Evolutionary conservation across 2,888 invertebrate genomes (phyloP), one percentile per base, ranked within the genome.

Genomic region (Apamea monoglypha): DNA sequence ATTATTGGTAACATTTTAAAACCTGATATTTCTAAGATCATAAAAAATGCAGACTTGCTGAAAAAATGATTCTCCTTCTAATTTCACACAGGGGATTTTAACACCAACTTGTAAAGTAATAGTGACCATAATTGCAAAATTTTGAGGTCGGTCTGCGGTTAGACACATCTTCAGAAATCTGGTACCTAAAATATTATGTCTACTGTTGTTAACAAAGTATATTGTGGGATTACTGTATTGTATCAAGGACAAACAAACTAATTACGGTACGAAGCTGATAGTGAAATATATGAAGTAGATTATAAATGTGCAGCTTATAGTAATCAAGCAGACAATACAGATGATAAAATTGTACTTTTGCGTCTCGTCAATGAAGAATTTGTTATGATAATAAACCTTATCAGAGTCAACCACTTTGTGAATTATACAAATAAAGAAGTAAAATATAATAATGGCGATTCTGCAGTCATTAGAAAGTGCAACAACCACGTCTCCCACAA

Each of bases 1-100:
- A 67, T 79, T 83, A 87, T 80, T 77, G 69, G 63, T 56, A 81
- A 71, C 29, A 85, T 81, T 89, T 44, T 83, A 73, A 74, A 66
- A 29, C 73, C 75, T 80, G 72, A 78, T 76, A 74, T 32, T 47
- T 29, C 44, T 18, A 40, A 40, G 40, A 67, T 66, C 50, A 16
- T 40, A 67, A 40, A 70, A 78, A 78, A 64, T 73, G 25, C 36
- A 80, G 70, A 74, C 32, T 81, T 25, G 29, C 40, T 67, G 21
- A 36, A 69, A 73, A 74, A 70, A 77, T 68, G 10, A n/a, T 18
- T 29, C 12, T 56, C 0, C n/a, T 25, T 78, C 1, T 66, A 64
- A 56, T 69, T 78, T 75, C 32, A 1, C n/a, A 4, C 66, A 70
- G 10, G 21, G 21, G 14, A 82, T 59, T 69, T 63, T 72, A 71